Base-by-base conservation (phyloP, 2,888 invertebrate genomes). In the Antheraea assamensis region DNA sequence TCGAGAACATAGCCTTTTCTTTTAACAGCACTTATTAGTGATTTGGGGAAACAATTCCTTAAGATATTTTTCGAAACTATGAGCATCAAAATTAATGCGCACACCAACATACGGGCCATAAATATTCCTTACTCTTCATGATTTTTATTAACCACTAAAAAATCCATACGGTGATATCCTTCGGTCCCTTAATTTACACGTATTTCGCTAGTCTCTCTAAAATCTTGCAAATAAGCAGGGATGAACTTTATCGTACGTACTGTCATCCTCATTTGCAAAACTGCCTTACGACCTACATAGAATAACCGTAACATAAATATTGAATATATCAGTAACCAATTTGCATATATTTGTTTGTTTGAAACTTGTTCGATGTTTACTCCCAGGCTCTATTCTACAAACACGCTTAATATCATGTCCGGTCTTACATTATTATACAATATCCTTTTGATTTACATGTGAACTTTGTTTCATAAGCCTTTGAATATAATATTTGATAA, bases 271-370 rank as follows among this genome's bases (percentile, higher is more conserved):
- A 49, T 71, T 27, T 31, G 49, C 27, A 13, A 42, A 42, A 71
- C 35, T n/a, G 35, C 35, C 68, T n/a, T 68, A 35, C 35, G 5
- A 68, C n/a, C 68, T 35, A 64, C 21, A 35, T 21, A 35, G n/a
- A 68, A 35, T n/a, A 35, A 68, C 21, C 35, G 68, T 68, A 21
- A 68, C 68, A n/a, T 35, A 35, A 35, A 68, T 35, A 68, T 35
- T 68, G 68, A 35, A 35, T 68, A 68, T 68, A 68, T 68, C 68
- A 68, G 68, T 35, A 35, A 68, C 68, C 35, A 76, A 80, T 81
- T 80, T 79, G 73, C 81, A 81, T 81, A 79, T 74, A 74, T 74
- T 71, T 74, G 75, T 74, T 72, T 74, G 73, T 70, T 49, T 70
- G 47, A 68, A 72, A 72, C 72, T 74, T 72, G 72, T 49, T 70